A percentile compares a stretch with the other conserved stretches of the same genome.
Conservation (phyloP, 2,113 vertebrate genomes). For the Aplodontia rufa region DNA sequence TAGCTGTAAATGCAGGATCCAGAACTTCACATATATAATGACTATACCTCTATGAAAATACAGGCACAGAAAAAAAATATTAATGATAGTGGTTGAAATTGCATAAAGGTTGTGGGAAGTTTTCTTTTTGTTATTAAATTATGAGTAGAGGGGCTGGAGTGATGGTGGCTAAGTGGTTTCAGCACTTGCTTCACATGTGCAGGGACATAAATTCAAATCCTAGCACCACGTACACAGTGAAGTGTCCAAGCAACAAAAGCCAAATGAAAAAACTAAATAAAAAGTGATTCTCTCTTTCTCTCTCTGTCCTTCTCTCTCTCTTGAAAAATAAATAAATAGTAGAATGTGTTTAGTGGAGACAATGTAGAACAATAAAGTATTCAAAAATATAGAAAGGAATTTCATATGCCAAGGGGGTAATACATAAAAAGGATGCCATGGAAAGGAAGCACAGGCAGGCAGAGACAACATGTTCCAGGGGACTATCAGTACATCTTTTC, state of each 20-base stretch:
- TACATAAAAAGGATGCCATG: neutral
- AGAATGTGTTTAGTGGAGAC: neutral
- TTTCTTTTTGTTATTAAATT: constrained; percentile 11
- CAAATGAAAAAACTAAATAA: no score
- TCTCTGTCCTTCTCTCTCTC: no score
- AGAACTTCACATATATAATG: neutral
- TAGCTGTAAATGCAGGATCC: neutral
- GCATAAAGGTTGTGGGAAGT: neutral
- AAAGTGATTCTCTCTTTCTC: no score
- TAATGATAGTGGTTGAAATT: neutral
- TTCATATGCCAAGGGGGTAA: neutral
- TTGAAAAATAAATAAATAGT: no score
- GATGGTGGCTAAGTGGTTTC: no score
- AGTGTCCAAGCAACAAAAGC: no score
- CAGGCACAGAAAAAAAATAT: neutral
- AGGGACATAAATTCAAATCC: no score
- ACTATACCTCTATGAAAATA: neutral
- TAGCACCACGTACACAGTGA: no score
- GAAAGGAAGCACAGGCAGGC: neutral
- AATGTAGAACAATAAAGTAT: neutral
- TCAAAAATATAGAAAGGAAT: constrained; percentile 2
- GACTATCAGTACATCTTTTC: neutral
- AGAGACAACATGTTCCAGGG: neutral
- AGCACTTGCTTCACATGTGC: no score
- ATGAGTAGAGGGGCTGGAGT: no score